Base-by-base conservation (phyloP, 2,888 invertebrate genomes). In the Hyposoter dolosus region DNA sequence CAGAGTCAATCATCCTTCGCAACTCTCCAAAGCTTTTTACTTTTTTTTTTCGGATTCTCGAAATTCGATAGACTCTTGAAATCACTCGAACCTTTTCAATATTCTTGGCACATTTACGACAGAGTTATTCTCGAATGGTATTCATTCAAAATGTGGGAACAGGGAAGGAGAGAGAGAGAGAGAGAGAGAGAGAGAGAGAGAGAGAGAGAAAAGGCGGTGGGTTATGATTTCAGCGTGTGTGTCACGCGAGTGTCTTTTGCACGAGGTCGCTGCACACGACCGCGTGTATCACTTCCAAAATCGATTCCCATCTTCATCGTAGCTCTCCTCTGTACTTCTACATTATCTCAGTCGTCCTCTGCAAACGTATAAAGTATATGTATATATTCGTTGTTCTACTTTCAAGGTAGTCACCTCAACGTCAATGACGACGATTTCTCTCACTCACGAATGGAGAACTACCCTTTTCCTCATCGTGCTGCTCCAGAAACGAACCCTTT, bases 401-500 rank as follows among this genome's bases (percentile, higher is more conserved):
- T 83, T 72, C 50, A 77, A 77, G 69, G 63, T 63, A 32, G 71
- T 72, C 72, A 40, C 19, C 19, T 19, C 53, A 40, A 40, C 65
- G 71, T 77, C 82, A 83, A 77, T 83, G 77, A 65, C 45, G 71
- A 45, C 60, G 32, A 32, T 69, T 40, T 72, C 50, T 66, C 76
- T 32, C 72, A 45, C 35, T 28, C 63, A 35, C 28, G 56, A 72
- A 83, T 72, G 78, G 43, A 66, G 72, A 76, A 28, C 78, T 78
- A 66, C 65, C 65, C 35, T 23, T 23, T 53, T 66, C 47, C 35
- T 43, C 40, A 53, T 50, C 40, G 68, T 78, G 50, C 68, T 78
- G 50, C 68, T 53, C 68, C 19, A 68, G 68, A 78, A 78, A 66
- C 47, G 35, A 47, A 63, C 28, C 43, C 43, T 28, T 56, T 23